These are phyloP conservation scores for Megaceryle torquata DNA, from an alignment of 2,113 vertebrate genomes.

Conservation along the genomic window DNA sequence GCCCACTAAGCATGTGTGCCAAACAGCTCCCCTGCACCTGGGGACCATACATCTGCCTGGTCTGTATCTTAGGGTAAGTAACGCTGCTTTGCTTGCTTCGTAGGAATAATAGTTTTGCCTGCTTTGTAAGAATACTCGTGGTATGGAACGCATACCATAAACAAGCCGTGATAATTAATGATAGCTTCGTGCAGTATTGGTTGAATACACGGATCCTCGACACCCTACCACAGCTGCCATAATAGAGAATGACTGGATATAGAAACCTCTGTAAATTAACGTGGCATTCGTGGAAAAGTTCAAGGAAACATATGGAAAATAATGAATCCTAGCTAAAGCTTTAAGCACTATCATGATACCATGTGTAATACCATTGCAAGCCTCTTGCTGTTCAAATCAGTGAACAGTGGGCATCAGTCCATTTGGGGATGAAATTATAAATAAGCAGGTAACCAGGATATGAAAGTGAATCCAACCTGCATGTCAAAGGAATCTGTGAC, in stretches of 20 bases:
- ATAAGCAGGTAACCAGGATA: neutral
- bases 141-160: too few species aligned
- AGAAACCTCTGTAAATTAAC: neutral
- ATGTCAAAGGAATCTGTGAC: constrained; percentile 11
- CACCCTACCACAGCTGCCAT: neutral
- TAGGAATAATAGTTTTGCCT: too few species aligned
- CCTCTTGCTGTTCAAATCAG: neutral
- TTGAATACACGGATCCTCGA: too few species aligned
- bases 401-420: neutral
- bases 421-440: neutral
- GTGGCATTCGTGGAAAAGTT: neutral
- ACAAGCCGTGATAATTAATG: too few species aligned
- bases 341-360: neutral
- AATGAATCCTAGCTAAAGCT: neutral
- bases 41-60: too few species aligned
- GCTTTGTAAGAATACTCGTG: too few species aligned
- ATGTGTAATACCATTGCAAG: neutral
- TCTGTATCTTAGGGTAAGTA: too few species aligned
- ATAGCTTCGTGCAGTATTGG: too few species aligned
- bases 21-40: too few species aligned
- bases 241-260: neutral
- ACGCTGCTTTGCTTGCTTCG: too few species aligned
- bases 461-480: constrained; percentile 5
- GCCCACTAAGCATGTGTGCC: too few species aligned
- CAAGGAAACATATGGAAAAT: neutral